Conservation (phyloP, 2,113 vertebrate genomes). For the Camelus bactrianus region DNA sequence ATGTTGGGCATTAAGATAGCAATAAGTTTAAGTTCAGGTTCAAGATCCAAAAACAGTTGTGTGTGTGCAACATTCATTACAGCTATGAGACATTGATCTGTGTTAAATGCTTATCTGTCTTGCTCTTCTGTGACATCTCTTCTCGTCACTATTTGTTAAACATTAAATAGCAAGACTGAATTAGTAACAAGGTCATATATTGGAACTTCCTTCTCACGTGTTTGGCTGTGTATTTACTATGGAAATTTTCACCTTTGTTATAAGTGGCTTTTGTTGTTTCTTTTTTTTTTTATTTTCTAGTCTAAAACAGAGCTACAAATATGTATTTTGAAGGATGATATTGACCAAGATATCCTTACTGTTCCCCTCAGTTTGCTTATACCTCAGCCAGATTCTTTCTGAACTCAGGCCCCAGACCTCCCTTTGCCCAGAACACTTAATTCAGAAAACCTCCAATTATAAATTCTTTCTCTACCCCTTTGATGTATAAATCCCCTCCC, state of each 20-base stretch:
- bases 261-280: background rate
- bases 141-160: background rate
- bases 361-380: background rate
- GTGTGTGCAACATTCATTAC: background rate
- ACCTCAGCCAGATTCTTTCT: background rate
- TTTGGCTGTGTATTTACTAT: background rate
- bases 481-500: background rate
- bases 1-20: constrained; percentile 19
- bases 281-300: constrained; percentile 22
- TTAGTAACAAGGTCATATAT: background rate
- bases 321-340: background rate
- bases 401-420: background rate
- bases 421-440: background rate
- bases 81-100: background rate
- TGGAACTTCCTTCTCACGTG: background rate
- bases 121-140: background rate
- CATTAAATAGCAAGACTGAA: background rate
- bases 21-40: constrained; percentile 54
- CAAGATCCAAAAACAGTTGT: constrained; percentile 20
- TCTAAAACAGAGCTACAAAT: background rate
- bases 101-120: background rate
- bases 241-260: background rate
- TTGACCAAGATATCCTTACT: background rate
- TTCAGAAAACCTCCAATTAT: background rate
- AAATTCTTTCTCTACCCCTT: background rate